Evolutionary conservation across 2,888 invertebrate species (phyloP).

Genomic region (Bugulina stolonifera): DNA sequence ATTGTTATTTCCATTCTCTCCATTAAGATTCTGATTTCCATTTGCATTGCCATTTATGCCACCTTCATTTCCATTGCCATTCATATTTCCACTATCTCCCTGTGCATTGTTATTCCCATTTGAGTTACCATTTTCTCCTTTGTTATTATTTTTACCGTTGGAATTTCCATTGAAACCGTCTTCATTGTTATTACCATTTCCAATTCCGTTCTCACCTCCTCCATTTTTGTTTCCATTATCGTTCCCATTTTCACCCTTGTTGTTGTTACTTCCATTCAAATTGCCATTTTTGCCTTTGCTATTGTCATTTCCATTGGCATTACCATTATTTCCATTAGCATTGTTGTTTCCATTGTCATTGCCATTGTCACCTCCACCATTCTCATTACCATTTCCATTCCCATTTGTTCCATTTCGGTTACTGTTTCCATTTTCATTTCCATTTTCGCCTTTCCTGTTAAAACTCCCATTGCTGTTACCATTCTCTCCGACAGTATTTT

Average conservation of each 20-base stretch:
- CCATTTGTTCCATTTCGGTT: not conserved
- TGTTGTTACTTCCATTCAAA: not conserved
- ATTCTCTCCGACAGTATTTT: not conserved
- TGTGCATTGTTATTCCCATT: not conserved
- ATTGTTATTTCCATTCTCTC: not conserved
- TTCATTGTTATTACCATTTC: not conserved
- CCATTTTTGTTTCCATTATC: not conserved
- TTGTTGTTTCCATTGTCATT: not conserved
- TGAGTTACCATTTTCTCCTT: not conserved
- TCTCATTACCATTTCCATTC: not conserved
- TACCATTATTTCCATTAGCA: not conserved
- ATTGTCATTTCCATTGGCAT: not conserved
- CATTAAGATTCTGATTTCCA: not conserved
- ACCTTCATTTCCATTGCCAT: not conserved
- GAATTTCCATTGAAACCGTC: not conserved
- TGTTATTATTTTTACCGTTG: not conserved
- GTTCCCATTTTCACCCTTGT: not conserved
- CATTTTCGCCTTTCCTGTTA: not conserved
- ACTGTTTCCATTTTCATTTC: not conserved
- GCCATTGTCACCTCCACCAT: not conserved
- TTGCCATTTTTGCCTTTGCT: not conserved
- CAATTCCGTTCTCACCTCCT: not conserved
- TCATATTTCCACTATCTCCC: not conserved
- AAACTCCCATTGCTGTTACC: not conserved
- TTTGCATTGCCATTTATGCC: not conserved